Evolutionary conservation across 2,797 vertebrate genomes (phyloP).

Genomic region (Lepus townsendii): DNA sequence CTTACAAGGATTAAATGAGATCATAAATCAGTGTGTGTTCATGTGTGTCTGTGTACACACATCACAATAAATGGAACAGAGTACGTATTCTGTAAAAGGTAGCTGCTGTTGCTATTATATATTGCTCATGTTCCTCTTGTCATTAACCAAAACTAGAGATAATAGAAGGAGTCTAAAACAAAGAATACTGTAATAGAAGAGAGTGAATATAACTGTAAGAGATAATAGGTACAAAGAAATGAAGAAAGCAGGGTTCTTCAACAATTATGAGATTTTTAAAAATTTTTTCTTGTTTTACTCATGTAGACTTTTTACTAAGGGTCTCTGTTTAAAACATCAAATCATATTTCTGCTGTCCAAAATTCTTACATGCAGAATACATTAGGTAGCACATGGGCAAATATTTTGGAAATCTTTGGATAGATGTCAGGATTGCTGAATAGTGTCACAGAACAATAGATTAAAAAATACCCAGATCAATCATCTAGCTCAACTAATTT

Average conservation of each 20-base stretch:
- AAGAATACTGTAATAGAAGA: background rate
- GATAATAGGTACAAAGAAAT: background rate
- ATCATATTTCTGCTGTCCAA: background rate
- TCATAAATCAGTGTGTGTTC: background rate
- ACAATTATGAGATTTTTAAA: background rate
- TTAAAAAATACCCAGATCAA: background rate
- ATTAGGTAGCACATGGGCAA: background rate
- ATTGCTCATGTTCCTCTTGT: background rate
- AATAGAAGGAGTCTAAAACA: background rate
- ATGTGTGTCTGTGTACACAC: background rate
- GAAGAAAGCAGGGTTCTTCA: background rate
- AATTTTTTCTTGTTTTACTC: background rate
- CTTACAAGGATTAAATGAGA: conserved; percentile 1
- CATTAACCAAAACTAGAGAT: background rate
- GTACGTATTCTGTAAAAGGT: background rate
- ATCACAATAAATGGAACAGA: background rate
- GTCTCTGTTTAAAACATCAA: background rate
- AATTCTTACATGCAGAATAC: background rate
- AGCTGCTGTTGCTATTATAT: background rate
- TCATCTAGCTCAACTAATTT: background rate
- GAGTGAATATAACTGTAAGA: background rate
- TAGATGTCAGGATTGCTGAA: background rate
- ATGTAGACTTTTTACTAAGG: background rate
- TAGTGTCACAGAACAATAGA: background rate
- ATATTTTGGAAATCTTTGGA: background rate